Evolutionary conservation across 2,113 vertebrate species (phyloP).

Genomic region (Trochalopteron elliotii): DNA sequence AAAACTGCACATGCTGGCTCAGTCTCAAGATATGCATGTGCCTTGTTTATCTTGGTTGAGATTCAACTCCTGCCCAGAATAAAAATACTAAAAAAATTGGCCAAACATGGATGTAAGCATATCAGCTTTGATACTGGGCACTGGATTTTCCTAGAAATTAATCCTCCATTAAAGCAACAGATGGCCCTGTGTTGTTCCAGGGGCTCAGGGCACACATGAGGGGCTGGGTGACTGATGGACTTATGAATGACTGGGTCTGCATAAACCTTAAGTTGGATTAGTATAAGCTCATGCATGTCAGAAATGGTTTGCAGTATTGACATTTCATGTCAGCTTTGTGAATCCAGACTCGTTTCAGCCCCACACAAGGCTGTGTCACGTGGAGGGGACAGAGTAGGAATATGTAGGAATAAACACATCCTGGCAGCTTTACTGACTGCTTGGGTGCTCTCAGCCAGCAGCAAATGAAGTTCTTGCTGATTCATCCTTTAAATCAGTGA

Average conservation of each 20-base stretch:
- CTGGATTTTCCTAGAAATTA: slow-evolving; percentile 65
- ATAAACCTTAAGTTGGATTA: slow-evolving; percentile 58
- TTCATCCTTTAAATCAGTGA: slow-evolving; percentile 42
- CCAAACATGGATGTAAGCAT: slow-evolving; percentile 22
- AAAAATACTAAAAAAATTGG: neutral
- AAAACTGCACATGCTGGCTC: neutral
- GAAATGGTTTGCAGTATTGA: slow-evolving; percentile 17
- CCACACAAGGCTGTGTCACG: neutral
- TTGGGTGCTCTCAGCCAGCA: slow-evolving; percentile 12
- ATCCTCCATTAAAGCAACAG: slow-evolving; percentile 61
- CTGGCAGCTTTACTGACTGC: slow-evolving; percentile 9
- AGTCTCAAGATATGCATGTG: neutral
- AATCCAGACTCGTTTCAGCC: neutral
- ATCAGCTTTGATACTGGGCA: neutral
- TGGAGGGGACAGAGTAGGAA: neutral
- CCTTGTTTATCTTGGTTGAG: neutral
- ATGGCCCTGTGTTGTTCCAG: slow-evolving; percentile 33
- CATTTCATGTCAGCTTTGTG: neutral
- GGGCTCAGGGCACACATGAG: neutral
- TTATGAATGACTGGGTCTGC: slow-evolving; percentile 54
- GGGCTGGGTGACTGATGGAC: slow-evolving; percentile 5
- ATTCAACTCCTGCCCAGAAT: neutral
- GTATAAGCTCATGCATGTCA: slow-evolving; percentile 22
- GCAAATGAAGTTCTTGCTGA: slow-evolving; percentile 9
- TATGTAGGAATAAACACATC: neutral